Percentiles rank a stretch among this genome's conserved stretches.
phyloP scores from a whole-genome alignment of 2,888 invertebrate species.

The Macrophya annulata region DNA sequence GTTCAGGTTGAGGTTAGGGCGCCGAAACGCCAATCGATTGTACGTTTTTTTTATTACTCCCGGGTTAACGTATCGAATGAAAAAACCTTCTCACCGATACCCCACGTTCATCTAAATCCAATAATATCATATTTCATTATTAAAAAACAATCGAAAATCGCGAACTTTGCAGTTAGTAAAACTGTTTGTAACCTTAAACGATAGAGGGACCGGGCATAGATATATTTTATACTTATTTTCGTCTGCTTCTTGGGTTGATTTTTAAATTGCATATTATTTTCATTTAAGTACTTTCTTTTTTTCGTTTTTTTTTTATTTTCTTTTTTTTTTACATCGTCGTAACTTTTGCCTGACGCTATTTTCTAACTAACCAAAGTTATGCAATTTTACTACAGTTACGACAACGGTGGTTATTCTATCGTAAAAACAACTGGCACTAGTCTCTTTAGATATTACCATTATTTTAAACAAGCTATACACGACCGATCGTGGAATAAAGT shows the following conservation, averaged over 20 bases:
- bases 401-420: background rate
- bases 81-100: background rate
- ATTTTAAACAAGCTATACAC: background rate
- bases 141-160: background rate
- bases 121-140: background rate
- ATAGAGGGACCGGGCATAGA: background rate
- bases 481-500: background rate
- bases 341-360: background rate
- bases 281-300: background rate
- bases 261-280: background rate
- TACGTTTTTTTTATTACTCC: background rate
- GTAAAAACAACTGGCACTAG: background rate
- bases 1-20: conserved; percentile 71
- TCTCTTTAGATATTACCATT: background rate
- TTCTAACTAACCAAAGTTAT: background rate
- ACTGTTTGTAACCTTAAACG: conserved; percentile 10
- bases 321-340: background rate
- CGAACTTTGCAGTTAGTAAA: background rate
- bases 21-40: conserved; percentile 67
- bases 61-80: background rate
- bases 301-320: background rate
- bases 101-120: background rate
- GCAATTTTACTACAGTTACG: background rate
- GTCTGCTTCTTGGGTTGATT: background rate
- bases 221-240: conserved; percentile 10